Percentiles rank a stretch among this genome's conserved stretches.
phyloP scores from a whole-genome alignment of 2,888 invertebrate species.

The Caenorhabditis sp. region DNA sequence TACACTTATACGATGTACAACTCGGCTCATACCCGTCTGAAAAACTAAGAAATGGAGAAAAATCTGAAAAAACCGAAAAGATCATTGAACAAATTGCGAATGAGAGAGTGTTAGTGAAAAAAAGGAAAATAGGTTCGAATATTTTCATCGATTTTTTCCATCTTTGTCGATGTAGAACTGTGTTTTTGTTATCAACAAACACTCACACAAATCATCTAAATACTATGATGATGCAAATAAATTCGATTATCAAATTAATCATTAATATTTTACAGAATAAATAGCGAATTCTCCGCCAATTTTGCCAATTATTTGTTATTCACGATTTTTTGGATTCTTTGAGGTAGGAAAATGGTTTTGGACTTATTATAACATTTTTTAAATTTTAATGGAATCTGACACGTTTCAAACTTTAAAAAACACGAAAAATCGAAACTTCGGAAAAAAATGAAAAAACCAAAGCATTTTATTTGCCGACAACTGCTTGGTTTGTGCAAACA shows the following conservation, averaged over 20 bases:
- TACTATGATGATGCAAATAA: no score
- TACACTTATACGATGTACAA: neutral
- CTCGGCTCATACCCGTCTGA: neutral
- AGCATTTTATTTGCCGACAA: conserved; percentile 14
- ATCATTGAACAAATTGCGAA: neutral
- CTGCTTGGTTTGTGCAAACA: conserved; percentile 15
- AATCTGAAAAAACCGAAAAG: conserved; percentile 1
- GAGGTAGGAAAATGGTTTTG: neutral
- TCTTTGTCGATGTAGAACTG: no score
- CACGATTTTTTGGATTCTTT: no score
- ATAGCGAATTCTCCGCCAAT: no score
- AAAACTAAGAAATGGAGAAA: neutral
- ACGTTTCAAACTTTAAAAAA: conserved; percentile 9
- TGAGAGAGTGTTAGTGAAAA: conserved; percentile 9
- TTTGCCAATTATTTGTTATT: no score
- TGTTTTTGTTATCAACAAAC: no score
- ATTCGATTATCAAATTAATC: no score
- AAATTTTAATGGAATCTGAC: no score
- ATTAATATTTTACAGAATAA: no score
- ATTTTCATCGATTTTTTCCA: no score
- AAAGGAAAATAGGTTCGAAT: conserved; percentile 1
- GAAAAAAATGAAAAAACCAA: neutral
- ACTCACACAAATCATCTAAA: no score
- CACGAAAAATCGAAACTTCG: conserved; percentile 20
- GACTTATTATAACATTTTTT: no score